A percentile compares a stretch with the other conserved stretches of the same genome.
Conservation (phyloP, 2,888 invertebrate species). For the Cephus runcator region DNA sequence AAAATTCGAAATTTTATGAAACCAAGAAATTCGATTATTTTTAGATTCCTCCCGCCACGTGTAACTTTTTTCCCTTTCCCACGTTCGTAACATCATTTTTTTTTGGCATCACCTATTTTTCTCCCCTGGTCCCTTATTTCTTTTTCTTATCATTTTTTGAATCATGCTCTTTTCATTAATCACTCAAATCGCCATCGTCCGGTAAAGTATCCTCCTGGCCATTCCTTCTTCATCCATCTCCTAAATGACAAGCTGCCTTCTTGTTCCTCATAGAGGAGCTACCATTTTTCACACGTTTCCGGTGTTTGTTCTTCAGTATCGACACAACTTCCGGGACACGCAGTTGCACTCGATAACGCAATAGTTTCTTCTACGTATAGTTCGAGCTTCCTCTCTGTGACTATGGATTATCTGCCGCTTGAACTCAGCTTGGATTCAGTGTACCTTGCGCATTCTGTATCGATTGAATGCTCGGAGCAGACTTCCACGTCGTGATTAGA, state of each 20-base stretch:
- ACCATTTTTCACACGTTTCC: constrained; percentile 16
- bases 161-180: constrained; percentile 10
- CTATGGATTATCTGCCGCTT: not conserved
- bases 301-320: constrained; percentile 5
- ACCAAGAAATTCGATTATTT: not conserved
- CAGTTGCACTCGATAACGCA: not conserved
- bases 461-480: not conserved
- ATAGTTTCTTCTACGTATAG: not conserved
- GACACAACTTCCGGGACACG: not conserved
- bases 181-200: constrained; percentile 12
- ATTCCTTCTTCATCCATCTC: constrained; percentile 12
- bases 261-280: constrained; percentile 7
- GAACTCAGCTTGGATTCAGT: constrained; percentile 3
- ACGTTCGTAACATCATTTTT: not conserved
- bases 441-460: not conserved
- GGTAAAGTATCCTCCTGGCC: constrained; percentile 6
- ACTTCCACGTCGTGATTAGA: not conserved
- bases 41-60: not conserved
- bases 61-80: not conserved
- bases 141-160: not conserved
- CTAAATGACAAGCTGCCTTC: constrained; percentile 9
- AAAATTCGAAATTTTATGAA: not conserved
- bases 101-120: not conserved
- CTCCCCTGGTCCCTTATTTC: not conserved
- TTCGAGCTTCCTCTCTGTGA: not conserved